Base-by-base conservation (phyloP, 2,888 invertebrate species). In the Silvanus unidentatus region DNA sequence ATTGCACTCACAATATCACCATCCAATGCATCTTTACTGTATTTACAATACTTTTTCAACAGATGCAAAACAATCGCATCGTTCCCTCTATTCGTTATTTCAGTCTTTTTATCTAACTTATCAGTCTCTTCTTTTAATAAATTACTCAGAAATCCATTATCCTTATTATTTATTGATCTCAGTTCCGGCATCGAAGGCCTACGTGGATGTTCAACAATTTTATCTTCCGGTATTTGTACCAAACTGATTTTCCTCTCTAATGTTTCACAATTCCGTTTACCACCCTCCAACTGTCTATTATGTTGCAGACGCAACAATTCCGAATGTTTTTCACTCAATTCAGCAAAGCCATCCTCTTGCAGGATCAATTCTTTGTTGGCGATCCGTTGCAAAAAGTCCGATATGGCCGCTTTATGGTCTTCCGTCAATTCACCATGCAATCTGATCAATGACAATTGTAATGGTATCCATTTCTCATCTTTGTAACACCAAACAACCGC, bases 401-500 rank as follows among this genome's bases (percentile, higher is more conserved):
- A 77, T 42, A 82, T 79, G 45, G 80, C 80, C 43, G 79, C 77
- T 73, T 80, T 80, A 60, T 82, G 82, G 39, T 80, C 80, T 59
- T 80, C 78, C 16, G 81, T 82, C 49, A 81, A 75, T 47, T 77
- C 77, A 49, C 82, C 81, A 67, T 81, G 80, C 59, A 82, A 75
- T 58, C 80, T 74, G 55, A 82, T 81, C 59, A 81, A 81, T 47
- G 81, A 80, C 56, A 82, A 74, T 68, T 81, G 80, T 53, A 82
- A 77, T 55, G 82, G 82, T 66, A 81, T 77, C 75, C 81, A 79
- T 68, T 78, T 78, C 72, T 81, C 79, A 73, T 81, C 79, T 70
- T 80, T 78, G 67, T 78, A 74, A 75, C 81, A 81, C 81, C 81
- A 82, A 68, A 81, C 81, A 60, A 82, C 80, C 69, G 78, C 78